Evolutionary conservation across 2,797 vertebrate genomes (phyloP).

Genomic region (Chelonia mydas): DNA sequence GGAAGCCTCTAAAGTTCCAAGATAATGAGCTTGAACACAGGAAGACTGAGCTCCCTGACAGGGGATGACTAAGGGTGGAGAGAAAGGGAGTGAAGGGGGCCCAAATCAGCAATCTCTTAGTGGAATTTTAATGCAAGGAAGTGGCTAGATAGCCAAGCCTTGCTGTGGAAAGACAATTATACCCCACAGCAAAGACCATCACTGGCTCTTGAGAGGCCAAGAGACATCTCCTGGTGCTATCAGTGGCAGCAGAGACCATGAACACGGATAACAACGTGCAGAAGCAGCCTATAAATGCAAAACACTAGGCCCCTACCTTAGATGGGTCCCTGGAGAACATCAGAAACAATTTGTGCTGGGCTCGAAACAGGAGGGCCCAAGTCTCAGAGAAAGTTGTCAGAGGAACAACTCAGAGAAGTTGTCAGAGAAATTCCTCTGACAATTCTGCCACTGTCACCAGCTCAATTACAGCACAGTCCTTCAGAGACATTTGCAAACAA

Average conservation of each 20-base stretch:
- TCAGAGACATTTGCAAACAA: conserved; percentile 66
- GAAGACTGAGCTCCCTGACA: not conserved
- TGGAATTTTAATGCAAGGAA: not conserved
- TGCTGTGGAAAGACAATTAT: conserved; percentile 17
- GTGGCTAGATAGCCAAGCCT: conserved; percentile 26
- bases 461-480: conserved; percentile 39
- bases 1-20: not conserved
- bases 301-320: not conserved
- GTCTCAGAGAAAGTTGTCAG: not conserved
- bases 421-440: not conserved
- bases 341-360: not conserved
- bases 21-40: not conserved
- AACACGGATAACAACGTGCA: not conserved
- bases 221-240: conserved; percentile 24
- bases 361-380: not conserved
- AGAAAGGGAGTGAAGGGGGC: not conserved
- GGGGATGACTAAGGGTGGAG: not conserved
- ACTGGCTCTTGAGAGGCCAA: not conserved
- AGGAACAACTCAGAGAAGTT: not conserved
- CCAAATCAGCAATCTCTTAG: not conserved
- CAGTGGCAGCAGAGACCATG: not conserved
- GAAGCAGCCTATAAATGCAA: not conserved
- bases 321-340: not conserved
- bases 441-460: not conserved
- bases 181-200: not conserved